phyloP scores from a whole-genome alignment of 2,113 vertebrate species.

The Hydrochoerus hydrochaeris region DNA sequence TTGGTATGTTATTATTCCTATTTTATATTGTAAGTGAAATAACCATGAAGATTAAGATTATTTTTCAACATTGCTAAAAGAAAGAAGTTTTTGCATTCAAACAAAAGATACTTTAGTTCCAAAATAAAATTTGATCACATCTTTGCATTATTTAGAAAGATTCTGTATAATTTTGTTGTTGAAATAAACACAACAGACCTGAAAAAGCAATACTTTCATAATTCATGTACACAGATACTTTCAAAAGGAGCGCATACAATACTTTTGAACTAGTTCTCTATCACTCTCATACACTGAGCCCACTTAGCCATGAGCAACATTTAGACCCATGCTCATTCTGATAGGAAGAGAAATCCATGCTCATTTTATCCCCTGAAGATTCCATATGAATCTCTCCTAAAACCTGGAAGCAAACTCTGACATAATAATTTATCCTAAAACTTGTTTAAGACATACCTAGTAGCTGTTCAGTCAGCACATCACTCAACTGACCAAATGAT shows the following conservation, averaged over 20 bases:
- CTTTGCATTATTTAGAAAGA: neutral
- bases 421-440: neutral
- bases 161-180: neutral
- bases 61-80: neutral
- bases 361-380: neutral
- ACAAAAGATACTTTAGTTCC: neutral
- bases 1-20: neutral
- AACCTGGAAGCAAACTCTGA: neutral
- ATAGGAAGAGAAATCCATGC: neutral
- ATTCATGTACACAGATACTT: neutral
- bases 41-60: neutral
- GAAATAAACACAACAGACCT: neutral
- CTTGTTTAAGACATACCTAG: neutral
- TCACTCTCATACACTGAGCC: neutral
- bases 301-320: fast-evolving
- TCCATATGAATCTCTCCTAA: neutral
- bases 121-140: neutral
- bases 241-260: neutral
- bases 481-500: neutral
- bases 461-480: neutral
- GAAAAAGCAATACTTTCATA: neutral
- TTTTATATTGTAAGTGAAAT: neutral
- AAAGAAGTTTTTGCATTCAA: neutral
- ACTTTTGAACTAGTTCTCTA: too few relatives aligned
- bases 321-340: neutral